Percentiles rank a stretch among this genome's conserved stretches.
These are phyloP conservation scores for Circaetus gallicus DNA, from an alignment of 2,113 vertebrate species.

Conservation along the genomic window DNA sequence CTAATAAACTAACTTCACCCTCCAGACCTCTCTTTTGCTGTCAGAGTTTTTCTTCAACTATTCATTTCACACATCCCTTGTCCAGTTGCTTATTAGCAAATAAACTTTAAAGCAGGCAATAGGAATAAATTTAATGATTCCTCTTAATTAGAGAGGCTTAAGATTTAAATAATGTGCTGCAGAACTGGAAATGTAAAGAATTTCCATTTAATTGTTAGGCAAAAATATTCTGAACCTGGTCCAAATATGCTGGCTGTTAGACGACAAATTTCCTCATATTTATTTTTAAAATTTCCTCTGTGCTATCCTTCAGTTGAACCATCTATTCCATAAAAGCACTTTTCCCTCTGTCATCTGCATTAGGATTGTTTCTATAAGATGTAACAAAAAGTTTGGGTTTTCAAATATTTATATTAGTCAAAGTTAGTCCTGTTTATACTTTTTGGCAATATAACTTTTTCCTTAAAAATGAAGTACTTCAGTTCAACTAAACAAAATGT, in stretches of 20 bases:
- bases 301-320: slow-evolving; percentile 60
- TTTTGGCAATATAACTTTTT: slow-evolving; percentile 78
- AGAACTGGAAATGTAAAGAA: slow-evolving; percentile 56
- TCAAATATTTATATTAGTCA: slow-evolving; percentile 84
- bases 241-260: slow-evolving; percentile 15
- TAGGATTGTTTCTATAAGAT: slow-evolving; percentile 71
- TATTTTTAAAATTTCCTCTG: slow-evolving; percentile 67
- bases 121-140: slow-evolving; percentile 68
- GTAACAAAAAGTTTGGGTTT: slow-evolving; percentile 74
- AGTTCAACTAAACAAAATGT: slow-evolving; percentile 80
- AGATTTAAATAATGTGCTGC: slow-evolving; percentile 63
- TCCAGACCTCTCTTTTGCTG: slow-evolving; percentile 72
- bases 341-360: slow-evolving; percentile 63
- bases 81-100: slow-evolving; percentile 78
- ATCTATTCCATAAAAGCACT: slow-evolving; percentile 59
- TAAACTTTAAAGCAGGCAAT: slow-evolving; percentile 66
- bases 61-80: slow-evolving; percentile 79
- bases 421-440: slow-evolving; percentile 78
- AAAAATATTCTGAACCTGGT: slow-evolving; percentile 47
- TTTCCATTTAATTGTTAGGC: slow-evolving; percentile 43
- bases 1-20: slow-evolving; percentile 79
- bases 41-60: slow-evolving; percentile 72
- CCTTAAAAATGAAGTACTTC: slow-evolving; percentile 79
- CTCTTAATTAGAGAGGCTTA: slow-evolving; percentile 71
- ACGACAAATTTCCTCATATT: slow-evolving; percentile 60